phyloP scores from a whole-genome alignment of 2,113 vertebrate genomes.

The Vulpes ferrilata region DNA sequence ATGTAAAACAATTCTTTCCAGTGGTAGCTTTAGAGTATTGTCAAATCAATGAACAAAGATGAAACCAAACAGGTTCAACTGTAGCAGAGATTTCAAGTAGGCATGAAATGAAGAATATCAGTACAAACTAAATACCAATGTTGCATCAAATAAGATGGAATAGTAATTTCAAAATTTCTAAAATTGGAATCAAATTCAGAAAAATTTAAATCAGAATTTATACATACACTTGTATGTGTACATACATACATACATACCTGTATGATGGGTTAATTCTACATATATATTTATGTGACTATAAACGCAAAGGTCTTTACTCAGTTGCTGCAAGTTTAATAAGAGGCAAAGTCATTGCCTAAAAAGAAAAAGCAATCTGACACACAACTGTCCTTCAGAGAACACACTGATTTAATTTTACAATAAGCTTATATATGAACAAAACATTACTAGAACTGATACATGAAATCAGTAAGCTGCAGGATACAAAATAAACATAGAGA shows the following conservation, averaged over 20 bases:
- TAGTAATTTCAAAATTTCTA: slow-evolving; percentile 25
- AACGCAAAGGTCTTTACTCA: slow-evolving; percentile 14
- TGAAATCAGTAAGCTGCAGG: background rate
- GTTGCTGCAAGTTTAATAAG: background rate
- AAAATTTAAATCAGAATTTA: background rate
- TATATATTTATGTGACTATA: background rate
- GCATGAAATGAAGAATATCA: slow-evolving; percentile 27
- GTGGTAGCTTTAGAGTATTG: slow-evolving; percentile 31
- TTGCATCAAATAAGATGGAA: slow-evolving; percentile 2
- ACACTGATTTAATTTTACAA: background rate
- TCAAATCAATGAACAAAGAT: slow-evolving; percentile 50
- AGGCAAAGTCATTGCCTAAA: background rate
- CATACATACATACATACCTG: background rate
- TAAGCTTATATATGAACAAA: background rate
- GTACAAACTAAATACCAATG: slow-evolving; percentile 31
- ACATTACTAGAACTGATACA: background rate
- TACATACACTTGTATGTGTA: background rate
- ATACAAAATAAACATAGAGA: background rate
- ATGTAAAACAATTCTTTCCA: slow-evolving; percentile 26
- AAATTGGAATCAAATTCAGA: background rate
- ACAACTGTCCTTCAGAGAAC: slow-evolving; percentile 22
- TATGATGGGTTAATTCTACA: background rate
- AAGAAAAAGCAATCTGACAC: background rate
- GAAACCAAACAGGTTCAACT: background rate
- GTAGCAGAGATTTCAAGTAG: slow-evolving; percentile 26